Percentiles rank a stretch among this genome's conserved stretches.
phyloP scores from a whole-genome alignment of 2,113 vertebrate genomes.

The Phyllopteryx taeniolatus region DNA sequence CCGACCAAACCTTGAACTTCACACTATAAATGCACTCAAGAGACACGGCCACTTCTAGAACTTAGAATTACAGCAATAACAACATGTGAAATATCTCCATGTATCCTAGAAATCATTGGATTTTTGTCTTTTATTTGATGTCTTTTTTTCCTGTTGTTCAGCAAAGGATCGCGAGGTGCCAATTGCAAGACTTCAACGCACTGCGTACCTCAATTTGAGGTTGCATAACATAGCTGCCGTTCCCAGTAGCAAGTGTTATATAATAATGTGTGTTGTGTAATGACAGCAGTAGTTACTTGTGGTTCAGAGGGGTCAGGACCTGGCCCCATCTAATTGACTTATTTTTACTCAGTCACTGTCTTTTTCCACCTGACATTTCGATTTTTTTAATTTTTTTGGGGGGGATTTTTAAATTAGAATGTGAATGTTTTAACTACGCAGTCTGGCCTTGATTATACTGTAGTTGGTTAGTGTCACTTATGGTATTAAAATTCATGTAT shows the following conservation, averaged over 20 bases:
- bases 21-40: not conserved
- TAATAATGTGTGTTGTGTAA: slow-evolving; percentile 38
- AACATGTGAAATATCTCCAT: not conserved
- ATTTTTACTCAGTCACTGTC: not conserved
- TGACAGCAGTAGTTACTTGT: slow-evolving; percentile 1
- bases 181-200: not conserved
- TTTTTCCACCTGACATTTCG: not conserved
- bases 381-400: not conserved
- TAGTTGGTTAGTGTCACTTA: not conserved
- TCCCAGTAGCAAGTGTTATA: slow-evolving; percentile 22
- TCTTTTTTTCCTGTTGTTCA: not conserved
- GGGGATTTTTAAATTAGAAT: no score
- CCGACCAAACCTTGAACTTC: slow-evolving; percentile 19
- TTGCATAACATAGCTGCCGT: slow-evolving; percentile 29
- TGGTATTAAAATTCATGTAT: not conserved
- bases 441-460: not conserved
- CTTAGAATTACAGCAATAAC: no score
- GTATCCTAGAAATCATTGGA: not conserved
- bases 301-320: slow-evolving; percentile 16
- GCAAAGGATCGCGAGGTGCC: not conserved
- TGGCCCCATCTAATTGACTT: not conserved
- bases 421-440: not conserved
- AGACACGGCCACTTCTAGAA: not conserved
- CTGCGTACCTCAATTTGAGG: slow-evolving; percentile 9
- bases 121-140: not conserved